Conservation (phyloP, 2,888 invertebrate species). For the Leptopilina syphax region DNA sequence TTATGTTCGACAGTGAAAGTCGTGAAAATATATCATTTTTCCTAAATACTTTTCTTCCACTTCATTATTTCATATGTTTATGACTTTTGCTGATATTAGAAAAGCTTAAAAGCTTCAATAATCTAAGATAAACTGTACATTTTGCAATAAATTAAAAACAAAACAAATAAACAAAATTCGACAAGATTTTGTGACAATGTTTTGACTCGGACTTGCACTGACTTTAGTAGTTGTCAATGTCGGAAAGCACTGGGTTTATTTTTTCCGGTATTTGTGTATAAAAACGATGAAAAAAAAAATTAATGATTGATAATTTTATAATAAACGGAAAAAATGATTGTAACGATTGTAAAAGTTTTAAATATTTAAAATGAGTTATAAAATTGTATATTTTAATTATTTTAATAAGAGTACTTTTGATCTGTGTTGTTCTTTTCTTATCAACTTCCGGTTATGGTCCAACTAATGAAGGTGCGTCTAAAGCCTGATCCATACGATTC, state of each 20-base stretch:
- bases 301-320: too few relatives aligned
- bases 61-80: too few relatives aligned
- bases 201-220: slow-evolving; percentile 3
- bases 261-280: neutral
- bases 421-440: too few relatives aligned
- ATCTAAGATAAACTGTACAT: neutral
- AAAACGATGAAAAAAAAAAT: too few relatives aligned
- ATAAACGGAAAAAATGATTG: too few relatives aligned
- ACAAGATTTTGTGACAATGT: neutral
- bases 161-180: neutral
- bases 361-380: too few relatives aligned
- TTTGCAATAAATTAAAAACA: neutral
- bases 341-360: too few relatives aligned
- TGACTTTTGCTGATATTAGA: neutral
- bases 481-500: too few relatives aligned
- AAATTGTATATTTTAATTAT: too few relatives aligned
- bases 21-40: neutral
- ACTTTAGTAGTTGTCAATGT: neutral
- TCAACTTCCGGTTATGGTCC: too few relatives aligned
- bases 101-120: neutral
- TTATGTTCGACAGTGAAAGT: slow-evolving; percentile 7
- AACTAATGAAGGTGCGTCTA: too few relatives aligned
- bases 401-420: too few relatives aligned
- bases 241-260: neutral
- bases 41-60: neutral